These are phyloP conservation scores for Vimba vimba DNA, from an alignment of 2,113 vertebrate genomes.

Conservation along the genomic window DNA sequence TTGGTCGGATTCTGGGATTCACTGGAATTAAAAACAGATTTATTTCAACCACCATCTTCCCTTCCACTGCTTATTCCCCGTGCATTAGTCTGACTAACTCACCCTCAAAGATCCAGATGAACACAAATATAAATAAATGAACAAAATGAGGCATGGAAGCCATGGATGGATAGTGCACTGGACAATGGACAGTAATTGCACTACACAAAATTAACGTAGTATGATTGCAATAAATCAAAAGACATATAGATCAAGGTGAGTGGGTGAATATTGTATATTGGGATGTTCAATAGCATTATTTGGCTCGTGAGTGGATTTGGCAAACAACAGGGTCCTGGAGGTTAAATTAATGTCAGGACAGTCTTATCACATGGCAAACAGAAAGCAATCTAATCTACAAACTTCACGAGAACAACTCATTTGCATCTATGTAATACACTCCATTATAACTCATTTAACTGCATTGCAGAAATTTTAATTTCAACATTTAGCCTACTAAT, in stretches of 20 bases:
- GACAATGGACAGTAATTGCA: neutral
- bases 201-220: neutral
- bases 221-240: no score
- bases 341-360: neutral
- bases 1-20: conserved; percentile 2
- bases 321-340: neutral
- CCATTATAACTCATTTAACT: neutral
- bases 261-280: neutral
- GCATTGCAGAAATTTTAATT: neutral
- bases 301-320: neutral
- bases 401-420: neutral
- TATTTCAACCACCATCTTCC: conserved; percentile 7
- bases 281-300: neutral
- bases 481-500: no score
- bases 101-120: conserved; percentile 18
- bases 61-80: neutral
- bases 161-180: no score
- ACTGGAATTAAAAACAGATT: conserved; percentile 1
- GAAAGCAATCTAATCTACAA: neutral
- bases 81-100: neutral
- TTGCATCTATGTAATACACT: neutral
- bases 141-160: neutral
- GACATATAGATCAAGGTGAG: neutral
- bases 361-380: neutral
- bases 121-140: conserved; percentile 8